phyloP scores from a whole-genome alignment of 2,797 vertebrate species.

The Mus spretus region DNA sequence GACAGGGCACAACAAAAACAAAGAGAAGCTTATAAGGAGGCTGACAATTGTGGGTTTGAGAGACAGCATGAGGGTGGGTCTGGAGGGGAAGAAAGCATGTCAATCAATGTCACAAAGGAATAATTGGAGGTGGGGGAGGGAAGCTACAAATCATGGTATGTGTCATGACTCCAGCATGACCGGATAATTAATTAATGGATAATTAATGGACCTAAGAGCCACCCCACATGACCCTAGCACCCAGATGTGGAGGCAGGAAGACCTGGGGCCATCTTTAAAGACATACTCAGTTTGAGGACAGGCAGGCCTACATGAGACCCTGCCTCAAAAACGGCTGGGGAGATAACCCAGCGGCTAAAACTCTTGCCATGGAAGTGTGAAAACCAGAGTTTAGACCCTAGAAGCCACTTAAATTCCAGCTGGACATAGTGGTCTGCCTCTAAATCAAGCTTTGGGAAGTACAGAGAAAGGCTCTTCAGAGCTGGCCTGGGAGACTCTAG shows the following conservation, averaged over 20 bases:
- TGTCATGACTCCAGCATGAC: neutral
- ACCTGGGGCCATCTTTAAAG: neutral
- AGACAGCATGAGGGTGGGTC: fast-evolving
- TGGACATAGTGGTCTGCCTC: neutral
- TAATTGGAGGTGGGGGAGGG: neutral
- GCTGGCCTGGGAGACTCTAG: neutral
- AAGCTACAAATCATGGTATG: neutral
- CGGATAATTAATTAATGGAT: no score
- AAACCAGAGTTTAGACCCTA: neutral
- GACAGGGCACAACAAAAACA: neutral
- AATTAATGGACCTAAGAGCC: neutral
- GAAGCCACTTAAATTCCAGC: neutral
- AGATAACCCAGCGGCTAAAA: neutral
- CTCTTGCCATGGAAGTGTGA: neutral
- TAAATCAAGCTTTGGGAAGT: neutral
- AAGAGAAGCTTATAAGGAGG: neutral
- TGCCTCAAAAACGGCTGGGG: neutral
- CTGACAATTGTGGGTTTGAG: neutral
- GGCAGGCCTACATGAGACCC: neutral
- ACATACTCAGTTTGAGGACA: neutral
- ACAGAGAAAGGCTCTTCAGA: neutral
- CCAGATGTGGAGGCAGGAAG: neutral
- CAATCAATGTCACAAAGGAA: neutral
- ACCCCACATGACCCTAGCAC: neutral
- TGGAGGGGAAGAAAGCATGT: neutral